A percentile compares a stretch with the other conserved stretches of the same genome.
Conservation (phyloP, 2,888 invertebrate genomes). For the Drosophila flavopinicola region DNA sequence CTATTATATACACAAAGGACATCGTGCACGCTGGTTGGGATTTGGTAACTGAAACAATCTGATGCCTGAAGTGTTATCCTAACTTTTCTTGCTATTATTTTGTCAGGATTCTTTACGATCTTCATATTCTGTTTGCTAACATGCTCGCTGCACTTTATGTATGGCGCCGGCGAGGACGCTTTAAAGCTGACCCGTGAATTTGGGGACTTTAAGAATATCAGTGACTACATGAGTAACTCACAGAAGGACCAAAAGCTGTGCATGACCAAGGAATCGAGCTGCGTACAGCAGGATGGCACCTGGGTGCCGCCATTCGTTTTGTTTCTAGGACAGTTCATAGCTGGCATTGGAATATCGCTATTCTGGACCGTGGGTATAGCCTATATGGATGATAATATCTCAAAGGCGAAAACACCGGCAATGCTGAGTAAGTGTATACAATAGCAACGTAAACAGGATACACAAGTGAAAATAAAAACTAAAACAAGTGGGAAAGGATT, state of each 20-base stretch:
- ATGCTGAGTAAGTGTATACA: constrained; percentile 88
- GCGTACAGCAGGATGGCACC: constrained; percentile 41
- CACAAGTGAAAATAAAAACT: too few species aligned
- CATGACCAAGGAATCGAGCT: constrained; percentile 20
- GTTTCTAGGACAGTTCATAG: constrained; percentile 88
- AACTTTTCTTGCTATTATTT: neutral
- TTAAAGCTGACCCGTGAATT: constrained; percentile 87
- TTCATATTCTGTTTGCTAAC: constrained; percentile 88
- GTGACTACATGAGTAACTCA: constrained; percentile 58
- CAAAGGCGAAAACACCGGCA: constrained; percentile 88
- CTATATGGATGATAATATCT: constrained; percentile 90
- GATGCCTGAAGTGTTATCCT: neutral
- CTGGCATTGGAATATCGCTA: constrained; percentile 88
- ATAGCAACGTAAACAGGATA: too few species aligned
- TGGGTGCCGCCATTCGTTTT: constrained; percentile 87
- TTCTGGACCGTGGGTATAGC: constrained; percentile 89
- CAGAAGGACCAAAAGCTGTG: constrained; percentile 48
- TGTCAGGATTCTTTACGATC: constrained; percentile 85
- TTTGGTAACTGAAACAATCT: constrained; percentile 78
- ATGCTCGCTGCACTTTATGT: constrained; percentile 88
- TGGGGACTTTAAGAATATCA: constrained; percentile 83
- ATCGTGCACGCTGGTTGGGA: constrained; percentile 90
- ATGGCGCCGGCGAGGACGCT: constrained; percentile 88
- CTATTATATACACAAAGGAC: constrained; percentile 89
- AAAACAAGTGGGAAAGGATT: too few species aligned